A percentile compares a stretch with the other conserved stretches of the same genome.
Conservation (phyloP, 2,888 invertebrate genomes). For the Athalia circularis region DNA sequence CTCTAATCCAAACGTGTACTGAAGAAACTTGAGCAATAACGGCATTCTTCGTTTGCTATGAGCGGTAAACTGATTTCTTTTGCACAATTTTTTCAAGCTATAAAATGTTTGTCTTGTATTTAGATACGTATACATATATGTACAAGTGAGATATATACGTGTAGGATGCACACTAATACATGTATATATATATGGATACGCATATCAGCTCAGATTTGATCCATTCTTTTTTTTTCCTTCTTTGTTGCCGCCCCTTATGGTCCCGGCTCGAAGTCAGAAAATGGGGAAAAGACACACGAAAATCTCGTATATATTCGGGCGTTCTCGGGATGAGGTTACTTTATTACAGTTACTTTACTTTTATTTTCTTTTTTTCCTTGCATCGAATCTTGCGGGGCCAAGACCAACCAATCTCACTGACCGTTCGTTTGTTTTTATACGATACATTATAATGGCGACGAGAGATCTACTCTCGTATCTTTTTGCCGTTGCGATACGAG, state of each 20-base stretch:
- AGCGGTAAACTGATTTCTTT: slow-evolving; percentile 17
- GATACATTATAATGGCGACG: not conserved
- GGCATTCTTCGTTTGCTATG: slow-evolving; percentile 39
- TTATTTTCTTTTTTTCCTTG: no score
- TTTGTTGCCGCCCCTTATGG: not conserved
- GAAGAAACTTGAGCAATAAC: slow-evolving; percentile 40
- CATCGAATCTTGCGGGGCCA: not conserved
- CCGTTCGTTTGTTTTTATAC: not conserved
- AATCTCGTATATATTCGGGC: no score
- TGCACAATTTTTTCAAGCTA: slow-evolving; percentile 26
- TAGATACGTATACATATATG: slow-evolving; percentile 14
- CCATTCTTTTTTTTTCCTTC: slow-evolving; percentile 16
- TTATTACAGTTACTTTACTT: no score
- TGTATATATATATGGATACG: not conserved
- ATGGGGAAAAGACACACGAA: not conserved
- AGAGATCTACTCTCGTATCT: not conserved
- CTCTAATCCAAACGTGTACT: slow-evolving; percentile 30
- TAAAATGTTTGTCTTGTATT: slow-evolving; percentile 34
- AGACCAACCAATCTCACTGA: slow-evolving; percentile 21
- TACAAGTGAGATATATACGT: no score
- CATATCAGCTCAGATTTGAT: slow-evolving; percentile 37
- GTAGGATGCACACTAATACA: not conserved
- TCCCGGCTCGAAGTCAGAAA: slow-evolving; percentile 14
- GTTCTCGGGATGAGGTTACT: not conserved
- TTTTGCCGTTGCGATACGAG: not conserved